Conservation (phyloP, 1,140 invertebrate species). For the Octopus bimaculoides region DNA sequence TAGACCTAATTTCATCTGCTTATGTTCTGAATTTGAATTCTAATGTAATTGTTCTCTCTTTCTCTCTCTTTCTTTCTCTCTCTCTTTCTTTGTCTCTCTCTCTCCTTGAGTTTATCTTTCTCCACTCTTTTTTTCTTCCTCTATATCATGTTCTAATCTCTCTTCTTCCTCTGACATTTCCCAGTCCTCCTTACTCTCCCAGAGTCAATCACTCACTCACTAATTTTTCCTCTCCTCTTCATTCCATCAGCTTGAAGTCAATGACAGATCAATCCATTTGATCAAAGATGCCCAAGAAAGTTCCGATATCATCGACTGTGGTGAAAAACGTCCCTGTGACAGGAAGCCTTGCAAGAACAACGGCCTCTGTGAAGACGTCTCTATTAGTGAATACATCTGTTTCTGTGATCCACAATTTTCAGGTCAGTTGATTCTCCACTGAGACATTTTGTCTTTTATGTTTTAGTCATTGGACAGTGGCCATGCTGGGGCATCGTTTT, state of each 20-base stretch:
- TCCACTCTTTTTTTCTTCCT: too few species aligned
- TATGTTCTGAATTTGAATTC: too few species aligned
- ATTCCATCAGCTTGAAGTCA: conserved; percentile 65
- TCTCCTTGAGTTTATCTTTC: too few species aligned
- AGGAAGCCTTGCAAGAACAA: conserved; percentile 64
- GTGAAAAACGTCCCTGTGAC: conserved; percentile 58
- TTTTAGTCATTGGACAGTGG: neutral
- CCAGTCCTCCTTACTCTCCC: too few species aligned
- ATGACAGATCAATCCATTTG: conserved; percentile 65
- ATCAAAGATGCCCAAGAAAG: conserved; percentile 69
- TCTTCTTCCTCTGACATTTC: too few species aligned
- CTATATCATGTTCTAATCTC: too few species aligned
- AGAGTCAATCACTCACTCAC: too few species aligned
- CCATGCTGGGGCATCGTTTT: too few species aligned
- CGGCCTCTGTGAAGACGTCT: conserved; percentile 59
- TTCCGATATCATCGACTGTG: conserved; percentile 75
- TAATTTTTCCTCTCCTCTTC: conserved; percentile 1
- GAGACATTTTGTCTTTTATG: neutral
- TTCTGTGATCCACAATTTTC: conserved; percentile 59
- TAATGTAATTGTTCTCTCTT: too few species aligned
- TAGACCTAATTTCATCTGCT: too few species aligned
- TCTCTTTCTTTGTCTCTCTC: too few species aligned
- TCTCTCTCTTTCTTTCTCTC: too few species aligned
- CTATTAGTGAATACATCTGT: conserved; percentile 59
- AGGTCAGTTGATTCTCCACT: conserved; percentile 38